phyloP scores from a whole-genome alignment of 2,113 vertebrate genomes.

The Gracilinanus agilis region DNA sequence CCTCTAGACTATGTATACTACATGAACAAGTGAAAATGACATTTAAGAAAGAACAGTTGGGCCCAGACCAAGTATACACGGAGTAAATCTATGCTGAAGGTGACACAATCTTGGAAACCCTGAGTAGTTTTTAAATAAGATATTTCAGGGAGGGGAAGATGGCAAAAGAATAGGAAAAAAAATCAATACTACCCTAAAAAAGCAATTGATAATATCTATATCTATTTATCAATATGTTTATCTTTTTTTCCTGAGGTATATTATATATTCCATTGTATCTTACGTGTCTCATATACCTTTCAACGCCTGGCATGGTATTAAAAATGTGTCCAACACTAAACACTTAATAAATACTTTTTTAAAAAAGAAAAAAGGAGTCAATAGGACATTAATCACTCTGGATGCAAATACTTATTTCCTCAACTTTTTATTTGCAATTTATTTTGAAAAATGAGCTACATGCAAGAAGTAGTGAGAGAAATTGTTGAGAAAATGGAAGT shows the following conservation, averaged over 20 bases:
- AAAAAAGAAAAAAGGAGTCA: neutral
- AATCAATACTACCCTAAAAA: neutral
- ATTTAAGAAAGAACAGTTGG: neutral
- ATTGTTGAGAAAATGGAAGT: neutral
- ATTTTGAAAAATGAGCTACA: neutral
- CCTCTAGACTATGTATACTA: neutral
- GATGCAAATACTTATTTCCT: neutral
- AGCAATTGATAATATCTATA: neutral
- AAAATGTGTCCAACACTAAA: no score
- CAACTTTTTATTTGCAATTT: neutral
- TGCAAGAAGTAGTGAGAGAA: neutral
- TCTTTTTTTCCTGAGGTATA: no score
- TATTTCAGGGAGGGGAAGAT: neutral
- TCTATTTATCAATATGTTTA: no score
- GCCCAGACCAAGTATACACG: neutral
- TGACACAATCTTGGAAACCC: neutral
- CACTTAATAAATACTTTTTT: no score
- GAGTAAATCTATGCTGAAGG: neutral
- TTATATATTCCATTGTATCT: no score
- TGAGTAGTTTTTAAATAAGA: neutral
- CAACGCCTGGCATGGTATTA: no score
- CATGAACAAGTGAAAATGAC: neutral
- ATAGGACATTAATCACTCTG: neutral
- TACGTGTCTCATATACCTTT: no score
- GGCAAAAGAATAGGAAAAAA: neutral